Evolutionary conservation across 2,797 vertebrate species (phyloP).

Genomic region (Leptoclinus maculatus): DNA sequence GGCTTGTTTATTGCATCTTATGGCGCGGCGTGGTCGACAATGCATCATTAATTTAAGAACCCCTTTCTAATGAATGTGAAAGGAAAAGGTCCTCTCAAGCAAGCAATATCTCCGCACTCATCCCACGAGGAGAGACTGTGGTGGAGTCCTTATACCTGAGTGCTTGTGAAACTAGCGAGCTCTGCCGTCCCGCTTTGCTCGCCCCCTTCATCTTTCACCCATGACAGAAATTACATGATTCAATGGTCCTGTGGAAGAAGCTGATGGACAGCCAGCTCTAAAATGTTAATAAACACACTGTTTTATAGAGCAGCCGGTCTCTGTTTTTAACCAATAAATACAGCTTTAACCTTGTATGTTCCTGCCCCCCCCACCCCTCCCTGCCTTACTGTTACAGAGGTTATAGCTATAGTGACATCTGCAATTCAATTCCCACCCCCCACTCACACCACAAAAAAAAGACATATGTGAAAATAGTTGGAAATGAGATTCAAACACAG

Average conservation of each 20-base stretch:
- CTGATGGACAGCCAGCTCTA: conserved; percentile 70
- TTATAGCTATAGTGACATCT: conserved; percentile 67
- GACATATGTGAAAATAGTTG: conserved; percentile 45
- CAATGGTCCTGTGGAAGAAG: conserved; percentile 59
- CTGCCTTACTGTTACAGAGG: conserved; percentile 32
- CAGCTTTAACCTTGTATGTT: conserved; percentile 76
- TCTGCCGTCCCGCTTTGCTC: conserved; percentile 41
- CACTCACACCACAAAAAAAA: neutral
- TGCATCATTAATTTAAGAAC: conserved; percentile 77
- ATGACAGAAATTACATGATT: conserved; percentile 80
- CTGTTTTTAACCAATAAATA: conserved; percentile 65
- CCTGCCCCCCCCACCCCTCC: neutral
- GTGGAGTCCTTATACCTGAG: conserved; percentile 43
- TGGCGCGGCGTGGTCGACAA: conserved; percentile 52
- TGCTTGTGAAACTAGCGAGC: conserved; percentile 61
- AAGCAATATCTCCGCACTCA: conserved; percentile 54
- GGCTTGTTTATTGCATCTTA: conserved; percentile 76
- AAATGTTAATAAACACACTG: conserved; percentile 78
- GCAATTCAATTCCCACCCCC: conserved; percentile 69
- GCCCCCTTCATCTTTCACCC: conserved; percentile 74
- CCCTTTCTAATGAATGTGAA: conserved; percentile 75
- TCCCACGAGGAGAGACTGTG: conserved; percentile 28
- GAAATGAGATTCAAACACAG: conserved; percentile 64
- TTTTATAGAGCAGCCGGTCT: conserved; percentile 65
- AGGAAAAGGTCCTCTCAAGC: conserved; percentile 69